Conservation (phyloP, 2,797 vertebrate species). For the Labeo calbasu region DNA sequence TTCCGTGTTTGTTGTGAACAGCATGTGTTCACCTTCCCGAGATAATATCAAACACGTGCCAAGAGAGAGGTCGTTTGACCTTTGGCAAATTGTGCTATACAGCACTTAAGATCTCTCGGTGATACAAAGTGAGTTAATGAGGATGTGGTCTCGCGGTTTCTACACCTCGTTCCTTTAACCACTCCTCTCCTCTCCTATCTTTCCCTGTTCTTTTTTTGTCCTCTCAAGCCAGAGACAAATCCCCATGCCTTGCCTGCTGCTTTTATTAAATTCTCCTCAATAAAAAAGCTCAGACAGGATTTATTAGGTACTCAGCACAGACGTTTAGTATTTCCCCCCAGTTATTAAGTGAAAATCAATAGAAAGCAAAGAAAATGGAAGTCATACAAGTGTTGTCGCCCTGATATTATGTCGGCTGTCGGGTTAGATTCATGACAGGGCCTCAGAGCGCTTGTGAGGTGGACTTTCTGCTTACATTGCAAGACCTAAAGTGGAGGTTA, state of each 20-base stretch:
- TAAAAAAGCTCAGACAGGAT: slow-evolving; percentile 99
- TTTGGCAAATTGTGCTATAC: slow-evolving; percentile 59
- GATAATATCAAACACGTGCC: slow-evolving; percentile 63
- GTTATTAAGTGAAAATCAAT: slow-evolving; percentile 99
- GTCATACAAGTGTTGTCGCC: slow-evolving; percentile 99
- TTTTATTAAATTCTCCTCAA: slow-evolving; percentile 99
- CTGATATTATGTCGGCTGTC: slow-evolving; percentile 99
- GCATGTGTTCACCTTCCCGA: slow-evolving; percentile 52
- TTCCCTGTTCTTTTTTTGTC: slow-evolving; percentile 69
- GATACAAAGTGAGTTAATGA: slow-evolving; percentile 66
- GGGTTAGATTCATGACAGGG: slow-evolving; percentile 98
- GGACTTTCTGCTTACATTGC: slow-evolving; percentile 99
- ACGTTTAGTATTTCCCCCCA: slow-evolving; percentile 99
- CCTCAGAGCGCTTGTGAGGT: slow-evolving; percentile 87
- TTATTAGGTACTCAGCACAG: slow-evolving; percentile 99
- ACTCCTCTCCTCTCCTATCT: slow-evolving; percentile 41
- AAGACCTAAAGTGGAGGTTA: slow-evolving; percentile 99
- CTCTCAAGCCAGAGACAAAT: slow-evolving; percentile 85
- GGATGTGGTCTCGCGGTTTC: slow-evolving; percentile 70
- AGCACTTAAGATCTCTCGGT: slow-evolving; percentile 67
- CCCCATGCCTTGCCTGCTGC: slow-evolving; percentile 88
- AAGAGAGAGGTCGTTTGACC: slow-evolving; percentile 55
- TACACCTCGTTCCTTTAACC: slow-evolving; percentile 71
- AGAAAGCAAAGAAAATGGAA: slow-evolving; percentile 99
- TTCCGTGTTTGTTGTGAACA: slow-evolving; percentile 51